A percentile compares a stretch with the other conserved stretches of the same genome.
Evolutionary conservation across 2,797 vertebrate species (phyloP).

Genomic region (Nothura maculosa): DNA sequence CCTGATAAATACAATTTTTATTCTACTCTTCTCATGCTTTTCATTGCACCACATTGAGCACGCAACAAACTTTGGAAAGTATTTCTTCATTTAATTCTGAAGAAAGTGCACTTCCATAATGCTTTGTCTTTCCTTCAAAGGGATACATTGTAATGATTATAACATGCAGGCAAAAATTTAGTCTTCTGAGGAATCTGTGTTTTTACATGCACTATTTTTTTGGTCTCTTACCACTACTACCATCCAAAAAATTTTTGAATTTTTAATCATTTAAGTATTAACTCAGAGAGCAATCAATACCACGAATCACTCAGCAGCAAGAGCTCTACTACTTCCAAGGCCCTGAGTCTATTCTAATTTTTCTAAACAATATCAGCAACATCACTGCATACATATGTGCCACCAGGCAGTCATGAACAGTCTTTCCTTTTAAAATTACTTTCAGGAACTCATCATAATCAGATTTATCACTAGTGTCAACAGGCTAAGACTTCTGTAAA

Average conservation of each 20-base stretch:
- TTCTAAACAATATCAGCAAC: background rate
- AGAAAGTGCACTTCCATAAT: background rate
- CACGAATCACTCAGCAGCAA: background rate
- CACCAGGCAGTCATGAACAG: background rate
- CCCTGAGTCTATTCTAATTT: background rate
- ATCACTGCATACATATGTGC: background rate
- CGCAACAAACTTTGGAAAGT: background rate
- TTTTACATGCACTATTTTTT: background rate
- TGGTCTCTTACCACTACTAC: background rate
- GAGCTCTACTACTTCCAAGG: background rate
- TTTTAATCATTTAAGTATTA: background rate
- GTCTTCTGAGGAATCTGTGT: background rate
- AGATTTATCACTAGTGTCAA: background rate
- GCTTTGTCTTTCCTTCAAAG: background rate
- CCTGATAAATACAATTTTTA: background rate
- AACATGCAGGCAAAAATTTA: background rate
- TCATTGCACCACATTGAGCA: background rate
- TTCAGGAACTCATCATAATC: background rate
- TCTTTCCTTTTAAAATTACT: background rate
- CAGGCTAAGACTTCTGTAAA: background rate
- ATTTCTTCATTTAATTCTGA: background rate
- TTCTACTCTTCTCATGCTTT: background rate
- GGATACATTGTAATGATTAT: background rate
- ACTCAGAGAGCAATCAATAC: background rate
- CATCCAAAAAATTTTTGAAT: background rate